phyloP scores from a whole-genome alignment of 2,113 vertebrate genomes.

The Coptodon rendalli region DNA sequence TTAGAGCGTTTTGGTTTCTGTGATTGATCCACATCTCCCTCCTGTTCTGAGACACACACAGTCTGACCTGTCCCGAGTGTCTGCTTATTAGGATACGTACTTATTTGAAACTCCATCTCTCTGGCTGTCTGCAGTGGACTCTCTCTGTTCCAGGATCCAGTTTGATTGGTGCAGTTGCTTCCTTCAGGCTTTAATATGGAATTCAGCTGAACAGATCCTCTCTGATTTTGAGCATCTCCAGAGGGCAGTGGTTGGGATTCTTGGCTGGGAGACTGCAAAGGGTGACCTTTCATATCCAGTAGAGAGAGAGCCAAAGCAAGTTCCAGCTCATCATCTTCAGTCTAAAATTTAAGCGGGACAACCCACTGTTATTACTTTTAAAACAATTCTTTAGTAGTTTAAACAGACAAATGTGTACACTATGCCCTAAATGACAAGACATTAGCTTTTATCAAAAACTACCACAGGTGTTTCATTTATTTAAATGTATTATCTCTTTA shows the following conservation, averaged over 20 bases:
- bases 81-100: neutral
- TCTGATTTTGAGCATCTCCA: neutral
- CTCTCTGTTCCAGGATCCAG: neutral
- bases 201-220: neutral
- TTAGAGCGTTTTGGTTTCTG: conserved; percentile 40
- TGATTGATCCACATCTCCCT: neutral
- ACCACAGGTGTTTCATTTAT: neutral
- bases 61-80: neutral
- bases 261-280: neutral
- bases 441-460: neutral
- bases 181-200: neutral
- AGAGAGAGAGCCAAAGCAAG: conserved; percentile 54
- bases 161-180: neutral
- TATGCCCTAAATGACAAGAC: neutral
- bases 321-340: conserved; percentile 57
- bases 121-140: neutral
- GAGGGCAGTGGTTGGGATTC: neutral
- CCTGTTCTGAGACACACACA: neutral
- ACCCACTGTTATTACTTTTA: neutral
- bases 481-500: neutral
- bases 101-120: neutral
- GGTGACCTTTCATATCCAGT: conserved; percentile 27
- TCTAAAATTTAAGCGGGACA: conserved; percentile 18
- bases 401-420: neutral
- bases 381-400: neutral